Base-by-base conservation (phyloP, 2,113 vertebrate species). In the Syngnathoides biaculeatus region DNA sequence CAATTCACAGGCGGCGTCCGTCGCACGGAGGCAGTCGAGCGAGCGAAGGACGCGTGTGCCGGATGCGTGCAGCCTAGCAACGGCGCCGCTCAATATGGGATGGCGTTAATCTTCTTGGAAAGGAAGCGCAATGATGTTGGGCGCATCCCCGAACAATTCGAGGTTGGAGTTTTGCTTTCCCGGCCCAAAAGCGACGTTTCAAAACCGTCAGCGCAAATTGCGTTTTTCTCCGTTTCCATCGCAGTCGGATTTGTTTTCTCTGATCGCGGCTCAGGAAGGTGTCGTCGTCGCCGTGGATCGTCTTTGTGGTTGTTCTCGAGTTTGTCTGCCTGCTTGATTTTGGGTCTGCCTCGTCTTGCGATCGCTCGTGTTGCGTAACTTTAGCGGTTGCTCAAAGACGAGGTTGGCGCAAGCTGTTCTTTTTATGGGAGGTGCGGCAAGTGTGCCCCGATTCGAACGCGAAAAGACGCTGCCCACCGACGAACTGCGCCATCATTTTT, bases 1-100 rank as follows among this genome's bases (percentile, higher is more conserved):
- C 86, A 86, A 91, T 87, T 88, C 79, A 78, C 71, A 81, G 75
- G 76, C 79, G 68, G 79, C 64, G 77, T 72, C 73, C 71, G 27
- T 57, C 62, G 64, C 71, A 66, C 48, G 59, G 76, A 84, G 27
- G 77, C 77, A 78, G 77, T 72, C 69, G 63, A 58, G 72, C 75
- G 77, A 75, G 69, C 71, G 70, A 38, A 64, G 67, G 27, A 35
- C 63, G 10, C 22, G 12, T 57, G 6, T 22, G 4, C 55, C 14
- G 27, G 10, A 19, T 8, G 27, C 43, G 12, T 11, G n/a, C 75
- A 81, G 43, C 80, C 79, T 77, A 79, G 79, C 79, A 84, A 87
- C 87, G 73, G 68, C 64, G 1, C 13, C 60, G 40, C 27, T 45
- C 61, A 64, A 55, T 35, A 19, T 40, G 42, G 24, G 67, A 48